Conservation (phyloP, 2,797 vertebrate species). For the Clarias laeviceps region DNA sequence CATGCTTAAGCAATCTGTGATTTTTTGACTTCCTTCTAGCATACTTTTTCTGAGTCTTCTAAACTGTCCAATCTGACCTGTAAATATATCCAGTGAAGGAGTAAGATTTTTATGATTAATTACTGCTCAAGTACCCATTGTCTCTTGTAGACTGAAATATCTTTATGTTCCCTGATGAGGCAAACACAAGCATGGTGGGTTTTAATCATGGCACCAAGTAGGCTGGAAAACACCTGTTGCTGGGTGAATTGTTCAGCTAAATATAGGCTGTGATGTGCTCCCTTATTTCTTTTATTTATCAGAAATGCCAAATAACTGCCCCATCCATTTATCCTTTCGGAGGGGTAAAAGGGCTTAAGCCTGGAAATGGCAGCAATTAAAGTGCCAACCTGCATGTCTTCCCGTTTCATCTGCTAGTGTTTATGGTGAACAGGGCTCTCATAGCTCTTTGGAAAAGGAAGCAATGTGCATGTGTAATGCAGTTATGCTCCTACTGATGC, state of each 20-base stretch:
- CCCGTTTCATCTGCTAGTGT: conserved; percentile 60
- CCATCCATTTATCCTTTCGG: not conserved
- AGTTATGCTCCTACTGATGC: conserved; percentile 78
- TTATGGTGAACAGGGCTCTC: conserved; percentile 71
- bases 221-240: not conserved
- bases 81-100: not conserved
- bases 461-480: conserved; percentile 76
- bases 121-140: conserved; percentile 4
- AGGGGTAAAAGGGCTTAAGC: conserved; percentile 5
- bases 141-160: conserved; percentile 58
- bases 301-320: not conserved
- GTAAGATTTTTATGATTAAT: not conserved
- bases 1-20: not conserved
- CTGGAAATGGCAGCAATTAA: conserved; percentile 53
- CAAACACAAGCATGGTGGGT: conserved; percentile 68
- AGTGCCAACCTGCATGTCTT: conserved; percentile 52
- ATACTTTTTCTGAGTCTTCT: not conserved
- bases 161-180: conserved; percentile 61
- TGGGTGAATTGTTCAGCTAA: not conserved
- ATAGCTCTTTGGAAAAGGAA: conserved; percentile 73
- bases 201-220: conserved; percentile 62
- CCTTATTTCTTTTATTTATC: not conserved
- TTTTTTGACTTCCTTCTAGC: not conserved
- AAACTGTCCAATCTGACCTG: not conserved
- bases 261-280: not conserved